Evolutionary conservation across 2,888 invertebrate genomes (phyloP).

Genomic region (Autographa pulchrina): DNA sequence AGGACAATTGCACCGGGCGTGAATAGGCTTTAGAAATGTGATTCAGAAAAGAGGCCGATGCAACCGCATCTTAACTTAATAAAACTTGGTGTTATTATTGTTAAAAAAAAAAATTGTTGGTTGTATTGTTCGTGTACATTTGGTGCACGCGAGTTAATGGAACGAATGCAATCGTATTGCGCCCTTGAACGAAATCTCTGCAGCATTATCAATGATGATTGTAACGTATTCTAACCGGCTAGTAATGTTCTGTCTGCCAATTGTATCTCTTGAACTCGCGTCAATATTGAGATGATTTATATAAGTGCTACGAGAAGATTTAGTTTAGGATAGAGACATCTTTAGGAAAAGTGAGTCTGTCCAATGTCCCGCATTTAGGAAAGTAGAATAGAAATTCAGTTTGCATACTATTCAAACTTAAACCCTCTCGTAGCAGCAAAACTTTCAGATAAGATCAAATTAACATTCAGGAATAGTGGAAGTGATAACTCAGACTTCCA

Average conservation of each 20-base stretch:
- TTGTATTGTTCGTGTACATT: slow-evolving; percentile 37
- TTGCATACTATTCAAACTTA: slow-evolving; percentile 19
- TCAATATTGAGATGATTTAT: slow-evolving; percentile 30
- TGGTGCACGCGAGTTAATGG: slow-evolving; percentile 63
- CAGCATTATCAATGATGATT: slow-evolving; percentile 68
- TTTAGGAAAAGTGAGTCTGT: slow-evolving; percentile 10
- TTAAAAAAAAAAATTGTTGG: slow-evolving; percentile 17
- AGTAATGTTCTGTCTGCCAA: slow-evolving; percentile 31
- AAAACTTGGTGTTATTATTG: slow-evolving; percentile 39
- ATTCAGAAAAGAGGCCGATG: slow-evolving; percentile 54
- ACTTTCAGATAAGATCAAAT: slow-evolving; percentile 58
- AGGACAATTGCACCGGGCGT: slow-evolving; percentile 33
- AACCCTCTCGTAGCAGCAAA: slow-evolving; percentile 12
- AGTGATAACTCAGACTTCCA: slow-evolving; percentile 54
- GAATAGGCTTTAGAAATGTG: slow-evolving; percentile 46
- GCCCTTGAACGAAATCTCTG: slow-evolving; percentile 65
- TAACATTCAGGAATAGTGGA: slow-evolving; percentile 54
- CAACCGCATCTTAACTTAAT: slow-evolving; percentile 52
- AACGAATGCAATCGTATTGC: slow-evolving; percentile 66
- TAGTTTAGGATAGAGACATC: background rate
- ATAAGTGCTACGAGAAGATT: slow-evolving; percentile 15
- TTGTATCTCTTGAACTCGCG: slow-evolving; percentile 20
- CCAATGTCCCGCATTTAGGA: slow-evolving; percentile 22
- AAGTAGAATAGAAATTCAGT: slow-evolving; percentile 14
- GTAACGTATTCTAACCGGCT: slow-evolving; percentile 36